Evolutionary conservation across 2,797 vertebrate species (phyloP).

Genomic region (Mionectes olivaceus): DNA sequence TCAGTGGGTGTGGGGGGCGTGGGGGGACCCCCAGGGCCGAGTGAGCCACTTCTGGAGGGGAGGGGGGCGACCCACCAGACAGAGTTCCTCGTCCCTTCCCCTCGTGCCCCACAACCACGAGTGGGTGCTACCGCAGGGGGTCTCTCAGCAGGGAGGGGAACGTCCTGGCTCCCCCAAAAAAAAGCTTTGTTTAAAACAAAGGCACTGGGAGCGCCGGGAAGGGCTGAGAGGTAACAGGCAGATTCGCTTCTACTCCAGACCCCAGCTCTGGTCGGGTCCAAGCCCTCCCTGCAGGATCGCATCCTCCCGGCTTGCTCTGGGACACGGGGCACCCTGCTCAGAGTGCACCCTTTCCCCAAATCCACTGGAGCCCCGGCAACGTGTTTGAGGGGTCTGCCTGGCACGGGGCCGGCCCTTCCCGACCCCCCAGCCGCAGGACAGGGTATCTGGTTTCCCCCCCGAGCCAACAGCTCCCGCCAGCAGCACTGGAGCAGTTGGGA

Average conservation of each 20-base stretch:
- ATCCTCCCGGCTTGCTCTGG: background rate
- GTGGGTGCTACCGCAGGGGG: background rate
- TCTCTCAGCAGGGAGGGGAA: background rate
- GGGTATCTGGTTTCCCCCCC: background rate
- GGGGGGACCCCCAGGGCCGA: background rate
- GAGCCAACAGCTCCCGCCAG: background rate
- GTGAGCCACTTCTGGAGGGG: background rate
- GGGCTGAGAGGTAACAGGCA: constrained; percentile 24
- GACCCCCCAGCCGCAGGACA: background rate
- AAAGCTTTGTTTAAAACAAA: constrained; percentile 66
- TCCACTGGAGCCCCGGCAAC: background rate
- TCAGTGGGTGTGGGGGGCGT: background rate
- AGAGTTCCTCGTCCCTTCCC: background rate
- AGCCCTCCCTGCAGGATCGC: background rate
- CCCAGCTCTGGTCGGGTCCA: background rate
- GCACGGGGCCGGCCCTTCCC: background rate
- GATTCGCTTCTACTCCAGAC: background rate
- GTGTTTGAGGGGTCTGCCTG: background rate
- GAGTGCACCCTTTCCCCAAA: background rate
- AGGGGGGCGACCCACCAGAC: background rate
- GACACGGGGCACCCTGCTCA: accelerated
- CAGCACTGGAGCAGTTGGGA: background rate
- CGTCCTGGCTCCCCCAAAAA: background rate
- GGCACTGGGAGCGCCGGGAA: constrained; percentile 33
- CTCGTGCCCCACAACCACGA: background rate